Conservation (phyloP, 2,113 vertebrate species). For the Balaeniceps rex region DNA sequence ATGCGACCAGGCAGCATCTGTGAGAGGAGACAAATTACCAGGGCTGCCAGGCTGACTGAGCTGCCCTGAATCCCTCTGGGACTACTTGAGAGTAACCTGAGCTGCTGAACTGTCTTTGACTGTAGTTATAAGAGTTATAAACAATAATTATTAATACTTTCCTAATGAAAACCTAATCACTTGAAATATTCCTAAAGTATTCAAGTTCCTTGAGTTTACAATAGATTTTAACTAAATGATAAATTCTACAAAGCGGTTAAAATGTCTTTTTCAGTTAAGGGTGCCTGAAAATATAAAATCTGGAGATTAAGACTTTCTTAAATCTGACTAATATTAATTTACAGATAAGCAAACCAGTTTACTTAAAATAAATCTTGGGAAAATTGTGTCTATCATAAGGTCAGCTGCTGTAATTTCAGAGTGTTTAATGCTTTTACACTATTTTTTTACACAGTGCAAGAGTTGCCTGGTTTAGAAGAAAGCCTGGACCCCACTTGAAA, state of each 20-base stretch:
- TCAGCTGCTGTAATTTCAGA: not conserved
- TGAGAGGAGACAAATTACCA: not conserved
- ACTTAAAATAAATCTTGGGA: not conserved
- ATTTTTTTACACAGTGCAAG: not conserved
- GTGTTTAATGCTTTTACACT: not conserved
- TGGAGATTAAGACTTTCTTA: not conserved
- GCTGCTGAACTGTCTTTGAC: not conserved
- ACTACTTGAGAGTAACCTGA: not conserved
- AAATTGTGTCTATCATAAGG: not conserved
- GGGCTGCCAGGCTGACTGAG: not conserved
- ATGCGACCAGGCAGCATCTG: not conserved
- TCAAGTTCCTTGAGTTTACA: not conserved
- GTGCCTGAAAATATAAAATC: not conserved
- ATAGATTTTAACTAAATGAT: not conserved
- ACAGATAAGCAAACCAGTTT: not conserved
- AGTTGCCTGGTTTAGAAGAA: not conserved
- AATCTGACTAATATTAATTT: not conserved
- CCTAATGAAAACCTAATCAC: not conserved
- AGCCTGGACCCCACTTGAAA: not conserved
- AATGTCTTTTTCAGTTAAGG: not conserved
- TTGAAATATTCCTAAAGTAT: not conserved
- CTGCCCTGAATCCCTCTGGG: not conserved
- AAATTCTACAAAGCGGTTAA: not conserved
- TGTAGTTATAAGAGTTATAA: conserved; percentile 10
- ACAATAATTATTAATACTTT: conserved; percentile 3